These are phyloP conservation scores for Drosophila orosa DNA, from an alignment of 1,140 invertebrate species.

Conservation along the genomic window DNA sequence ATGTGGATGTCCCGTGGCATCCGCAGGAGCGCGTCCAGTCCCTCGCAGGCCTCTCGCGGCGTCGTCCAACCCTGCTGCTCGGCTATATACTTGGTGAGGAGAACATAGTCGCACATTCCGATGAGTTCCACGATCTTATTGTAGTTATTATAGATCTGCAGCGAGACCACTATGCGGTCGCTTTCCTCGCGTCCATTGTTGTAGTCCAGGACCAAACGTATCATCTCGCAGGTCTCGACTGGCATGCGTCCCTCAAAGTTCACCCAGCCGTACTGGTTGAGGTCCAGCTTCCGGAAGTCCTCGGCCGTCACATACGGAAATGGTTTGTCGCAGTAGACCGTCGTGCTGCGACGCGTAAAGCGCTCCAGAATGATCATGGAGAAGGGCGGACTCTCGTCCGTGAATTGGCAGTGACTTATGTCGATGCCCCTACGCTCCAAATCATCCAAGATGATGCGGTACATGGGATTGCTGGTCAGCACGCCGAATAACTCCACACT, in stretches of 20 bases:
- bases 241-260: conserved; percentile 88
- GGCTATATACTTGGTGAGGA: conserved; percentile 85
- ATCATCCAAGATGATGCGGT: conserved; percentile 85
- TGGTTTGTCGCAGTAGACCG: conserved; percentile 86
- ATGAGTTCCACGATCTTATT: conserved; percentile 69
- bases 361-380: conserved; percentile 85
- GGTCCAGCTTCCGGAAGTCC: conserved; percentile 85
- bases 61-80: conserved; percentile 21
- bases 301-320: conserved; percentile 86
- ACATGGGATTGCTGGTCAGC: conserved; percentile 81
- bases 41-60: conserved; percentile 18
- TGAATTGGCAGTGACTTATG: conserved; percentile 85
- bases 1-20: conserved; percentile 24
- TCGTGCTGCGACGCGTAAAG: conserved; percentile 86
- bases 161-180: conserved; percentile 85
- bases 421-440: conserved; percentile 85
- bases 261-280: conserved; percentile 87
- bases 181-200: conserved; percentile 73
- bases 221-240: conserved; percentile 86
- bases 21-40: conserved; percentile 18
- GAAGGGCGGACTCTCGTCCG: conserved; percentile 78
- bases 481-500: conserved; percentile 86
- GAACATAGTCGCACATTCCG: conserved; percentile 85
- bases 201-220: conserved; percentile 85
- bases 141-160: conserved; percentile 87